Base-by-base conservation (phyloP, 2,113 vertebrate species). In the Oncorhynchus keta region DNA sequence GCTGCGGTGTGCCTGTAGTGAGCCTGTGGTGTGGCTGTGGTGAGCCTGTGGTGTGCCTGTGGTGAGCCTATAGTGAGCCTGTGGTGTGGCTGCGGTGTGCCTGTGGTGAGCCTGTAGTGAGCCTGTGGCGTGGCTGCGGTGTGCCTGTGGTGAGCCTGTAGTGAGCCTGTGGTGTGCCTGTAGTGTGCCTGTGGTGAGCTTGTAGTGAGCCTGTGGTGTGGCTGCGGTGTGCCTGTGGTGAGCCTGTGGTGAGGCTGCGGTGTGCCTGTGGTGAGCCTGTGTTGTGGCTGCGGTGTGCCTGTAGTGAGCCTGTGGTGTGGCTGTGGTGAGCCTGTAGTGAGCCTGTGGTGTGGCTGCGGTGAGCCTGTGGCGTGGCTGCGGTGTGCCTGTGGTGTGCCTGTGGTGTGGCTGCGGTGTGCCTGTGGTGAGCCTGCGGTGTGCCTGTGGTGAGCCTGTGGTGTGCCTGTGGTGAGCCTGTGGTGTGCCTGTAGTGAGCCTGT, bases 101-200 rank as follows among this genome's bases (percentile, higher is more conserved):
- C 20, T 48, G 59, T 79, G 69, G 11, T 68, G 75, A 79, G 64
- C 39, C 26, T 73, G 55, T 2, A 1, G 71, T 61, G 55, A 14
- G 18, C 20, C 18, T n/a, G n/a, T 39, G 57, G 49, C 28, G 55
- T 6, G 9, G 4, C 12, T 57, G 55, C 18, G 1, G 14, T 6
- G 11, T 8, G 30, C 35, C 16, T 68, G 67, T n/a, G 6, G 28
- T 49, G 39, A 24, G 24, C 24, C 24, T 24, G 24, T 24, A 1
- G 24, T 20, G 11, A 9, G 16, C 35, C 28, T 68, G 67, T 9
- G 1, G 11, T 68, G 30, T 6, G 62, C 13, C 20, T 64, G 72
- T 78, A 67, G 11, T 68, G 75, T 79, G 64, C 32, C 32, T 62
- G 59, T 18, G 59, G 49, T 51, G 55, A 24, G 3, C 4, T 2